Base-by-base conservation (phyloP, 1,140 invertebrate genomes). In the Sitobion miscanthi region DNA sequence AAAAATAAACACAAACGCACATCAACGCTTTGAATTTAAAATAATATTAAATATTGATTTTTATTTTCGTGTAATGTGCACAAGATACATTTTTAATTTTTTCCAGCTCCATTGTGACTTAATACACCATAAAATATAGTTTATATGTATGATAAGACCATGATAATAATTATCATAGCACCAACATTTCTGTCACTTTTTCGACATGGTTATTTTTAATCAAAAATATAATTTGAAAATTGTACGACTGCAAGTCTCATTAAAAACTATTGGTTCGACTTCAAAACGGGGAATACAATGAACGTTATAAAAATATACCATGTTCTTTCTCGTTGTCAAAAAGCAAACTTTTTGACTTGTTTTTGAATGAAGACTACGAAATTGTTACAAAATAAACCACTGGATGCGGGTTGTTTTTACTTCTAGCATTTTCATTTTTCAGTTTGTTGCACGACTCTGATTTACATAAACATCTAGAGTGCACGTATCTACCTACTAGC, bases 281-380 rank as follows among this genome's bases (percentile, higher is more conserved):
- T 42, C 20, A 38, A 83, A 45, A 30, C 42, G 38, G 23, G 62
- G 45, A 85, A 45, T 85, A 85, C 35, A 45, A 47, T n/a, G 23
- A 49, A 87, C 5, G 45, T 87, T 47, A 45, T 83, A 38, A 85
- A 85, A 85, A 45, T 35, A 77, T 23, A 42, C 23, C 1, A 85
- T 8, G 23, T 47, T 25, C 30, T 20, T 14, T 2, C 42, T 49
- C 11, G 17, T 88, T 89, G 87, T 89, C 38, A 14, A 30, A 9
- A 89, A 89, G 38, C n/a, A 89, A 88, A 54, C 49, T 89, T 89
- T 89, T 8, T 30, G 87, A 54, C n/a, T 89, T 89, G n/a, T 23
- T 35, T 87, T 87, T 54, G 35, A 89, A 38, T 35, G 20, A 52
- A 52, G 35, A 89, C 87, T 89, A 23, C 20, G 8, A 45, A 35